Evolutionary conservation across 2,797 vertebrate genomes (phyloP), one percentile per base, ranked within the genome.

Genomic region (Lutjanus campechanus): DNA sequence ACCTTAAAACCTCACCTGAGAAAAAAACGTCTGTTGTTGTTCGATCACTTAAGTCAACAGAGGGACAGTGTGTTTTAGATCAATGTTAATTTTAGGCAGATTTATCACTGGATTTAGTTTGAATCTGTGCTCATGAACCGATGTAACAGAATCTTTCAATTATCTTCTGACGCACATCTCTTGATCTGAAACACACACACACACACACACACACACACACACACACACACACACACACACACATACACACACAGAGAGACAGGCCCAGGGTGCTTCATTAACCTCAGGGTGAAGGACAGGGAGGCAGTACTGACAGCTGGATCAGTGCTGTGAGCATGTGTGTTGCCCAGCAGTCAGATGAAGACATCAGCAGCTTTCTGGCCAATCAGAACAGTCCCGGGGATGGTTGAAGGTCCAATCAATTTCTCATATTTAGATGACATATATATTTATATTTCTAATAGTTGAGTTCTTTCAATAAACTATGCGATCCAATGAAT

Each of bases 201-300:
- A 36, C 29, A 36, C 29, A 36, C 69, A 29, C 67, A 69, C 67
- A 46, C 67, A 56, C 53, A 20, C 46, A 43, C 46, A 51, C 49
- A 62, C 13, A 12, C 59, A 56, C 22, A 58, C 67, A 59, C 44
- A 41, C 54, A 10, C 3, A 43, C 19, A n/a, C n/a, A n/a, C n/a
- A n/a, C n/a, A n/a, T n/a, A n/a, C n/a, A n/a, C n/a, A n/a, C n/a
- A n/a, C n/a, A n/a, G n/a, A n/a, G n/a, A 36, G 0, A 36, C 29
- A 36, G 29, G 51, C 56, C 40, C 64, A 19, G 43, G 17, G 22
- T 29, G 59, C 64, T 46, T 79, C 44, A 10, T 70, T 79, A 82
- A 82, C 76, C 79, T 82, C 47, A 11, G 46, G 79, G 49, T 81
- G 75, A 81, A 86, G 81, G 85, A 76, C 68, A 43, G 53, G 68